These are phyloP conservation scores for Megaptera novaeangliae DNA, from an alignment of 2,113 vertebrate species.

Conservation along the genomic window DNA sequence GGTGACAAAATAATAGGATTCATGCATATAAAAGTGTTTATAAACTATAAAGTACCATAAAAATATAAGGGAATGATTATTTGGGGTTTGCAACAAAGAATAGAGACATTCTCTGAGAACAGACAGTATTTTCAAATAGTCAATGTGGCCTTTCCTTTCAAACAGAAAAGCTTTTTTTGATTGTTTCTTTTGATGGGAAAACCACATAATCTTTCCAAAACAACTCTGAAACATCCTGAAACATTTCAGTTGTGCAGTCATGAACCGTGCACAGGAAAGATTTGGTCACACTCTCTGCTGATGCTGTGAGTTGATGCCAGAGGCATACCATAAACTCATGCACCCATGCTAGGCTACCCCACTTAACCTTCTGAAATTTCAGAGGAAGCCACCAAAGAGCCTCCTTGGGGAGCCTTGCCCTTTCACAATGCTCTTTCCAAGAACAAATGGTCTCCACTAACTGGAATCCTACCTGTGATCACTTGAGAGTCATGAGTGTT, in stretches of 20 bases:
- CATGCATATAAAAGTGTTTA: background rate
- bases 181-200: slow-evolving; percentile 31
- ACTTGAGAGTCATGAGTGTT: background rate
- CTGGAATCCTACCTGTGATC: background rate
- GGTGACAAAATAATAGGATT: background rate
- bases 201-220: slow-evolving; percentile 34
- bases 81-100: background rate
- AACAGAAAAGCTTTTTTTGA: background rate
- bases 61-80: background rate
- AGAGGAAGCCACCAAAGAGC: background rate
- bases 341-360: background rate
- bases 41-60: background rate
- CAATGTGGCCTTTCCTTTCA: slow-evolving; percentile 33
- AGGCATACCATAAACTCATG: background rate
- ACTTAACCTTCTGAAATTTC: background rate
- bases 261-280: background rate
- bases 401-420: background rate
- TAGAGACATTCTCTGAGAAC: background rate
- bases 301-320: background rate
- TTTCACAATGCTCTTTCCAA: slow-evolving; percentile 8
- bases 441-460: background rate
- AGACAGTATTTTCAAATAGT: background rate
- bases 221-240: background rate
- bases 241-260: background rate
- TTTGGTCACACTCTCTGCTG: background rate